Evolutionary conservation across 2,888 invertebrate species (phyloP), one percentile per base, ranked within the genome.

Genomic region (Thymelicus sylvestris): DNA sequence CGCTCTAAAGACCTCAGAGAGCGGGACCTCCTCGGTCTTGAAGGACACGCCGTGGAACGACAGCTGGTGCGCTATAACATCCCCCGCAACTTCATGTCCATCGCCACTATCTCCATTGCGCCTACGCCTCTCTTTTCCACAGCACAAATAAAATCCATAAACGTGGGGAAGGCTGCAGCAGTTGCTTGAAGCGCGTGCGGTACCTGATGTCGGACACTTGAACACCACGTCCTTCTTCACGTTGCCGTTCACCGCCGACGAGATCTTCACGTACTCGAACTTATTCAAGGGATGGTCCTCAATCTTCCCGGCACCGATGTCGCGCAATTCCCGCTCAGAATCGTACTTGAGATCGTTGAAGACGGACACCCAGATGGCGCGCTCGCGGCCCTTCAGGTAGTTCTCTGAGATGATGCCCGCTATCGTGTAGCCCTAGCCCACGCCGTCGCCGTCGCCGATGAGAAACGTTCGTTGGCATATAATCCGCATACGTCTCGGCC

Each of bases 381-480:
- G 96, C 90, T 99, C 99, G 66, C 99, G 95, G 0, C 99, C 98
- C 84, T 97, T 96, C 76, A 98, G 86, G 87, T 98, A 99, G 91
- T 99, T 99, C 93, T 99, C 99, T 91, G 96, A 98, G 81, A 99
- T 99, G 66, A 99, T 96, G 65, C 99, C 99, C 7, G 98, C 99
- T 74, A 99, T 98, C 99, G n/a, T n/a, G n/a, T n/a, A n/a, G n/a
- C n/a, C n/a, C n/a, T n/a, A n/a, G n/a, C n/a, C n/a, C n/a, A n/a
- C n/a, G n/a, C n/a, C n/a, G n/a, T n/a, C n/a, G n/a, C n/a, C n/a
- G n/a, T n/a, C n/a, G n/a, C n/a, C n/a, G n/a, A n/a, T n/a, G n/a
- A n/a, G n/a, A n/a, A n/a, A n/a, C n/a, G n/a, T 99, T 99, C 0
- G 97, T 95, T 0, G 99, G 99, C 97, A 98, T 98, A 86, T 99